Evolutionary conservation across 1,140 invertebrate species (phyloP), one percentile per base, ranked within the genome.

Genomic region (Akabosia matsudoensis): DNA sequence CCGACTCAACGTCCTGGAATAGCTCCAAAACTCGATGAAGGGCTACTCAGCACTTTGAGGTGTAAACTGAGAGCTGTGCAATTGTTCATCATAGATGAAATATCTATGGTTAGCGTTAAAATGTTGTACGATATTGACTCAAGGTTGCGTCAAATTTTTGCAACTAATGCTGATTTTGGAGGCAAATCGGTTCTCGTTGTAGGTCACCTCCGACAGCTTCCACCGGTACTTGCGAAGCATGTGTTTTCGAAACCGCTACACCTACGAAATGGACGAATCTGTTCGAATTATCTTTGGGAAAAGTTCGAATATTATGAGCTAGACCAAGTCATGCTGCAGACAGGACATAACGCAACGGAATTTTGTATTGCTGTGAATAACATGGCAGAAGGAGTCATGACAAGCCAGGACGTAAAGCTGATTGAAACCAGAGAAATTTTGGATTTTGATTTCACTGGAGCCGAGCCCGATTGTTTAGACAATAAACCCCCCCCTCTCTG

Each of bases 31-130:
- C 73, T 83, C 33, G 70, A 70, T 70, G 31, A 74, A n/a, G 79
- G 81, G 34, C 54, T 81, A 1, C 74, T 75, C n/a, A 82, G 82
- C 70, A 76, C 73, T 22, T 73, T 83, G 10, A 26, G 77, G 74
- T 33, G 24, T 26, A 78, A 77, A 71, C 78, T 82, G 14, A 75
- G 56, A 33, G 45, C 83, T 71, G 56, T 83, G 22, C 82, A 83
- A 82, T 33, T 84, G 30, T 37, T 85, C 28, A 85, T 85, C 30
- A 84, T 85, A 72, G 84, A 85, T 79, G 84, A 85, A 82, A 82
- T 85, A 33, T 83, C 82, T 24, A 84, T 85, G 84, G 81, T 84
- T n/a, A 82, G 83, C 33, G 30, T 75, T 28, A 78, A 51, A 61
- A 79, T 81, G 34, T 78, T 84, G 28, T 14, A 64, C 26, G 52